A percentile compares a stretch with the other conserved stretches of the same genome.
These are phyloP conservation scores for Anguilla obscura DNA, from an alignment of 2,797 vertebrate genomes.

Conservation along the genomic window DNA sequence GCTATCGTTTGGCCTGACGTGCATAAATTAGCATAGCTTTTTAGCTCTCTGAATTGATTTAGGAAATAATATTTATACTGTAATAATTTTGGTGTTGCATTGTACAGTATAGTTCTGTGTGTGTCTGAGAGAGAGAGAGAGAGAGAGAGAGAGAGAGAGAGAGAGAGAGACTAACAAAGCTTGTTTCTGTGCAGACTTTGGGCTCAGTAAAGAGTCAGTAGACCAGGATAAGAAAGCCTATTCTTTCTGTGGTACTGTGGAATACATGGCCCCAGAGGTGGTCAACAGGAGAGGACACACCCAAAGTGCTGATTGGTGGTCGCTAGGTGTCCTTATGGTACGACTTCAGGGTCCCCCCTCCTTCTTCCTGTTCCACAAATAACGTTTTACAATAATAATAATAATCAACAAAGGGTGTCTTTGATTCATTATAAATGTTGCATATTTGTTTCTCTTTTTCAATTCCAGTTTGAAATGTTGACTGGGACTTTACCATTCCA, in stretches of 20 bases:
- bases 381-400: neutral
- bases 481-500: conserved; percentile 97
- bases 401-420: neutral
- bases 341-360: conserved; percentile 16
- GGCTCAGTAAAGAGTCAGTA: conserved; percentile 98
- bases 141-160: neutral
- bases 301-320: conserved; percentile 99
- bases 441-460: neutral
- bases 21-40: neutral
- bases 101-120: neutral
- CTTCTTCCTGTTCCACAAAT: neutral
- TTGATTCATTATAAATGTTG: neutral
- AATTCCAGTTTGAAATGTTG: conserved; percentile 92
- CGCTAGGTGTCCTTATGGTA: conserved; percentile 97
- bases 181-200: conserved; percentile 82
- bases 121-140: neutral
- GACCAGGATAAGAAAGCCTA: conserved; percentile 98
- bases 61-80: neutral
- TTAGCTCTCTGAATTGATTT: neutral
- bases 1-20: neutral
- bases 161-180: conserved; percentile 23
- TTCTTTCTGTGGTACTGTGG: conserved; percentile 99
- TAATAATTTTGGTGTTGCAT: neutral
- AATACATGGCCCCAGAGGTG: conserved; percentile 99
- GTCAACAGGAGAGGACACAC: conserved; percentile 98